Evolutionary conservation across 2,888 invertebrate species (phyloP), one percentile per base, ranked within the genome.

Genomic region (Morpho deidamia): DNA sequence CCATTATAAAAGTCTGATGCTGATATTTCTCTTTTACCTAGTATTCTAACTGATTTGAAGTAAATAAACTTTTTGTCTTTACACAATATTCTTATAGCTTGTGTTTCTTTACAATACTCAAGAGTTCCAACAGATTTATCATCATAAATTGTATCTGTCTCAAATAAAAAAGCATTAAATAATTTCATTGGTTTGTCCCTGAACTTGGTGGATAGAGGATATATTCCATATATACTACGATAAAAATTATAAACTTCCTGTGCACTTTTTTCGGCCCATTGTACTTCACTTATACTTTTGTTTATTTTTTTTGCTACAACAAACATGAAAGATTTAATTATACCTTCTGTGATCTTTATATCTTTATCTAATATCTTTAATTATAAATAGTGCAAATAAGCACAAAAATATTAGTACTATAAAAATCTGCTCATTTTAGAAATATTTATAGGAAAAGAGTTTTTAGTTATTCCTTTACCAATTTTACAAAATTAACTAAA

Each of bases 1-100:
- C 97, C 97, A 89, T 97, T 97, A 78, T 93, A 93, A 87, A 98
- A 98, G 73, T 96, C 96, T 65, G 81, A 69, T 3, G 96, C 95
- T 47, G 90, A 91, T 92, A 97, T 95, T 66, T 91, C 85, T 75
- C 91, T 94, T 74, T 92, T 94, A 8, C 93, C 93, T 63, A 92
- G 86, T 55, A 96, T 78, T 69, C 92, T 91, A 53, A 97, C 63
- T 64, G 91, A 90, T 62, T 83, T 85, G 54, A 95, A 91, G 75
- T 92, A 91, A 56, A 97, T 81, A 83, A 91, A 94, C 62, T 83
- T 90, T 49, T 87, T 86, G 69, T 93, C 92, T 61, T 89, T 91
- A 83, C 96, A 96, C 52, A 91, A 83, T 35, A 96, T 91, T 71
- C 91, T 88, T 51, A 96, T 75, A 12, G 90, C 79, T 69, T 93